Percentiles rank a stretch among this genome's conserved stretches.
Evolutionary conservation across 2,113 vertebrate genomes (phyloP).

Genomic region (Dunckerocampus dactyliophorus): DNA sequence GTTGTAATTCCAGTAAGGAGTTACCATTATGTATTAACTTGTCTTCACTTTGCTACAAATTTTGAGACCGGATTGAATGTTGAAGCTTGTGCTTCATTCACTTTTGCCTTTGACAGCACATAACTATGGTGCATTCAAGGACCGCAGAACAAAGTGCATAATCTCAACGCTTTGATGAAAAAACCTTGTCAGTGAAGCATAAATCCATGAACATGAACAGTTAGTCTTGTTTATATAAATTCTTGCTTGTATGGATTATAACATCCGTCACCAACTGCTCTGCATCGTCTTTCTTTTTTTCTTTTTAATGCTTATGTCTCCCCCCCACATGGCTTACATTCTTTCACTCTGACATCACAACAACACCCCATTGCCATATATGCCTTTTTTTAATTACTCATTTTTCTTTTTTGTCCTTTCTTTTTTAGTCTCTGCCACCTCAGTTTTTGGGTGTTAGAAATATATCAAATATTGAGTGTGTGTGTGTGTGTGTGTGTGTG

Average conservation of each 20-base stretch:
- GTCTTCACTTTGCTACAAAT: too few species aligned
- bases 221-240: too few species aligned
- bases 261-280: constrained; percentile 27
- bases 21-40: too few species aligned
- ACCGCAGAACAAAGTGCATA: too few species aligned
- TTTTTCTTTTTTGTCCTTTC: background rate
- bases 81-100: too few species aligned
- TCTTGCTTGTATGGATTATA: constrained; percentile 18
- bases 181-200: background rate
- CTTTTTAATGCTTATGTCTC: constrained; percentile 10
- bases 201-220: background rate
- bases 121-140: too few species aligned
- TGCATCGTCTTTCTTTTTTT: background rate
- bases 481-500: too few species aligned
- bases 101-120: background rate
- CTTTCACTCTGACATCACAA: constrained; percentile 61
- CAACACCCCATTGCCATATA: constrained; percentile 21
- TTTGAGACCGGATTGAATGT: too few species aligned
- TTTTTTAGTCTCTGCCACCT: background rate
- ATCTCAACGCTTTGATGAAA: too few species aligned
- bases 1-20: too few species aligned
- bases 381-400: background rate
- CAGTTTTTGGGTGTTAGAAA: background rate
- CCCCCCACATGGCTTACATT: constrained; percentile 64
- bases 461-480: too few species aligned